Evolutionary conservation across 2,797 vertebrate genomes (phyloP), one percentile per base, ranked within the genome.

Genomic region (Distichodus sexfasciatus): DNA sequence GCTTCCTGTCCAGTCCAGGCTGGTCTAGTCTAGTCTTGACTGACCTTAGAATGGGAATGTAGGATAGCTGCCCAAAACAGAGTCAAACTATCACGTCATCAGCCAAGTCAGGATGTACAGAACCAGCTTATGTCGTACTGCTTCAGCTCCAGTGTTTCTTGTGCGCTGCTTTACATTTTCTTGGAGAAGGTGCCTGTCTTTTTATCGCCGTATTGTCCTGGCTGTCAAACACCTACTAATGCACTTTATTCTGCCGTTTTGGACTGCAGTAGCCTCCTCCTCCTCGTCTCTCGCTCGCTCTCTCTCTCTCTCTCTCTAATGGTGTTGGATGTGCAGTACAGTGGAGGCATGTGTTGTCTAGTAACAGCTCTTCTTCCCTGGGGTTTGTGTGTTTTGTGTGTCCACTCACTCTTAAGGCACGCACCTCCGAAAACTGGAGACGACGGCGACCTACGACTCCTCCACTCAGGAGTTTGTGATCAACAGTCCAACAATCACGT

Each of bases 401-500:
- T 72, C 7, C 8, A 61, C 65, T n/a, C 33, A 2, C 6, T 35
- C 73, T 84, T 29, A 46, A 99, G 97, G 97, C 66, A 96, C 97
- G 24, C 96, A 98, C 62, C 91, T 99, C 71, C 90, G 97, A 72
- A 96, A 93, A 19, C 81, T 99, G 65, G 97, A 99, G 90, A 99
- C 97, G 28, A 99, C 97, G 3, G 95, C 97, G 61, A 98, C 95
- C 1, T 99, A 94, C 0, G 95, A 99, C 78, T 93, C 96, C 2
- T 82, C 92, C 40, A 96, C 95, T 0, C 94, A 99, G 76, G 95
- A 98, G 81, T 99, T 99, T 84, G 92, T 99, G 46, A 76, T 99
- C 69, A 95, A 99, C 83, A 96, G 94, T 78, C 97, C 97, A 21
- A 99, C 97, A 0, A 86, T 99, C 81, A 96, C 94, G 70, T 98